Evolutionary conservation across 2,113 vertebrate species (phyloP).

Genomic region (Cebus imitator): DNA sequence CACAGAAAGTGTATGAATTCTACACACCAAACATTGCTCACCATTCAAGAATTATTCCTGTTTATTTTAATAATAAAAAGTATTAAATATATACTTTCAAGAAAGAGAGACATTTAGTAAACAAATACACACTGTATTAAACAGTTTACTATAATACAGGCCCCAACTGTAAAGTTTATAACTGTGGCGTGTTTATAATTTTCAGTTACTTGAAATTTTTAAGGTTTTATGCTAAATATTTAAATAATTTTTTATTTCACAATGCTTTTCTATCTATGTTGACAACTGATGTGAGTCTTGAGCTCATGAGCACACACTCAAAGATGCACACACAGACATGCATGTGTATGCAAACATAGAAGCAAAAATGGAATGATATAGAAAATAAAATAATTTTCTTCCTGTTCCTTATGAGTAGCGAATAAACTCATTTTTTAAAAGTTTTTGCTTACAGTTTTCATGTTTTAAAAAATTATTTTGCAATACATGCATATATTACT

Average conservation of each 20-base stretch:
- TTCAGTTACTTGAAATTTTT: constrained; percentile 78
- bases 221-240: constrained; percentile 66
- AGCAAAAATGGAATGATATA: not conserved
- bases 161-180: constrained; percentile 74
- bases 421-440: not conserved
- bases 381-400: not conserved
- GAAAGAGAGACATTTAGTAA: constrained; percentile 71
- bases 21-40: constrained; percentile 53
- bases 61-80: constrained; percentile 60
- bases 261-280: not conserved
- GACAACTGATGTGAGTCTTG: not conserved
- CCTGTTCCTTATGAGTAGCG: not conserved
- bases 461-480: not conserved
- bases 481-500: not conserved
- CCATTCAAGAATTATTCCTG: constrained; percentile 60
- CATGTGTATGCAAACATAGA: not conserved
- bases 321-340: not conserved
- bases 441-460: not conserved
- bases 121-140: constrained; percentile 37
- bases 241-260: constrained; percentile 70
- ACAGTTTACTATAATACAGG: not conserved
- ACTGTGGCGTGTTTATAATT: constrained; percentile 65
- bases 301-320: not conserved
- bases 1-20: constrained; percentile 62
- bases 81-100: constrained; percentile 59